Evolutionary conservation across 2,888 invertebrate genomes (phyloP), one percentile per base, ranked within the genome.

Genomic region (Diarsia rubi): DNA sequence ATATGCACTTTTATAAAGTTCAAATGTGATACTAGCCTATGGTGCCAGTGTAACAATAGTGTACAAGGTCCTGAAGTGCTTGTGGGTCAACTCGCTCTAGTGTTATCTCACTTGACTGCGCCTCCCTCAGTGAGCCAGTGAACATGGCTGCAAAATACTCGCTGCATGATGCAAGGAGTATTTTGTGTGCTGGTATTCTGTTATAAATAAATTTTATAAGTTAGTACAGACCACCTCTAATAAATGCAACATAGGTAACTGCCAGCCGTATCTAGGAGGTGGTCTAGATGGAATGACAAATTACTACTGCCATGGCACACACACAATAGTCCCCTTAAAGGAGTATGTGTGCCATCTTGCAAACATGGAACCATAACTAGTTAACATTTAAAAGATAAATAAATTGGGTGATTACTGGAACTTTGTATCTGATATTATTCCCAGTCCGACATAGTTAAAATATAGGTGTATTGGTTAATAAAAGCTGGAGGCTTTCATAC

Each of bases 81-180:
- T 98, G 98, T 37, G 98, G 98, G 91, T 98, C 98, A 60, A 99
- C 98, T 90, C 98, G 98, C 84, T 98, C 98, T 86, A 99, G 96
- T 77, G 98, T 98, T 54, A 99, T 98, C 96, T 99, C 99, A 82
- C 97, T 97, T 93, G 98, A 98, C 81, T 97, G 97, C 11, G 98
- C 97, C 95, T 99, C 99, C 85, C 98, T 97, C 81, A 99, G 95
- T 74, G 98, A 98, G 75, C 98, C 98, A 44, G 98, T 99, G 92
- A 99, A 99, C 99, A 99, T 99, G 62, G 99, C 99, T 63, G 98
- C 98, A 96, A 99, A 99, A 94, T 99, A 99, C 94, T 99, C 99
- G 88, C 99, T 99, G 76, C 98, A 98, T 62, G 99, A 98, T 88
- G 98, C 98, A 83, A 99, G 97, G 70, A 99, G 98, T 84, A 99